Evolutionary conservation across 2,797 vertebrate genomes (phyloP).

Genomic region (Neoniphon sammara): DNA sequence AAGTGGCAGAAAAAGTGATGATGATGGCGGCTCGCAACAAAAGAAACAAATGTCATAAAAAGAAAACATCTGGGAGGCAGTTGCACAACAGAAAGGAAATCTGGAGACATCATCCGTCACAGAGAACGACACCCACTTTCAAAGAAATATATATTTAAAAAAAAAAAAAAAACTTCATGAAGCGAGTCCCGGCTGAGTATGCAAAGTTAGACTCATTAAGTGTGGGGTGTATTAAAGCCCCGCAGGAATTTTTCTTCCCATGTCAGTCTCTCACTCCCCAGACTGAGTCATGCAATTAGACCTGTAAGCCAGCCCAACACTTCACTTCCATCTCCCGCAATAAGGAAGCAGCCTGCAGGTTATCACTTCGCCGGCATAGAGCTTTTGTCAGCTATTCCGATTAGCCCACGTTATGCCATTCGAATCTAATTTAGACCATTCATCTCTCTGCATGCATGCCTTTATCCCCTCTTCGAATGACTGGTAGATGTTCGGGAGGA

Average conservation of each 20-base stretch:
- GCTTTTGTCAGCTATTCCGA: constrained; percentile 81
- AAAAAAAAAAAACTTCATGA: not conserved
- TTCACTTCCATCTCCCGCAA: constrained; percentile 65
- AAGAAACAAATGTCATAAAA: not conserved
- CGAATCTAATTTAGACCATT: constrained; percentile 81
- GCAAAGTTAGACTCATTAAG: constrained; percentile 68
- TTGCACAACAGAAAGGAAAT: not conserved
- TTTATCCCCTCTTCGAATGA: constrained; percentile 69
- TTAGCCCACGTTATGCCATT: constrained; percentile 81
- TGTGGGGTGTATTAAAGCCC: constrained; percentile 60
- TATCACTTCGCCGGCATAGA: constrained; percentile 73
- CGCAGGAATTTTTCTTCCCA: constrained; percentile 40
- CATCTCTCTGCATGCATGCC: constrained; percentile 65
- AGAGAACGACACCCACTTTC: constrained; percentile 23
- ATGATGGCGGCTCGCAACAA: not conserved
- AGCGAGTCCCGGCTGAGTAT: constrained; percentile 33
- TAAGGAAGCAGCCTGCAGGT: constrained; percentile 78
- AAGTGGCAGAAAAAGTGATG: not conserved
- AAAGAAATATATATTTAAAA: constrained; percentile 25
- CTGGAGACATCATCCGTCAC: constrained; percentile 1
- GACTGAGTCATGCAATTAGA: constrained; percentile 78
- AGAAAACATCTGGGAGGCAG: not conserved
- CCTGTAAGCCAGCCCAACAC: constrained; percentile 69
- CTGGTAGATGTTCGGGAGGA: constrained; percentile 54
- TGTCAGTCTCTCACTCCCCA: constrained; percentile 61